Evolutionary conservation across 2,888 invertebrate genomes (phyloP).

Genomic region (Lasius fuliginosus): DNA sequence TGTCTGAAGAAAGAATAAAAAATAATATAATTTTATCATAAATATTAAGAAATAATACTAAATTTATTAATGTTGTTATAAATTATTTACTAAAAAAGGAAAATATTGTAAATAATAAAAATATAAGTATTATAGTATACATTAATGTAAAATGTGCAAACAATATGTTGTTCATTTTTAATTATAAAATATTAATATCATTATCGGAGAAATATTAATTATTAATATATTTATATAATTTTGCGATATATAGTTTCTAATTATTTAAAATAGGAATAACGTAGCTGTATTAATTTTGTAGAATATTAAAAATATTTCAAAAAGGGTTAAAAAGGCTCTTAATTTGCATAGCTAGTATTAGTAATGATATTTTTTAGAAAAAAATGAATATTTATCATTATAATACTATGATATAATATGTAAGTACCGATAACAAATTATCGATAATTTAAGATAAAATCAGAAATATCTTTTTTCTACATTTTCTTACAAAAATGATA

Average conservation of each 20-base stretch:
- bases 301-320: not conserved
- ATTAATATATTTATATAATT: not conserved
- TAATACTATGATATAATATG: not conserved
- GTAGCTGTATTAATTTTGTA: not conserved
- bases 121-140: not conserved
- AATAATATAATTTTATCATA: not conserved
- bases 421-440: not conserved
- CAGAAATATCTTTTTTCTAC: not conserved
- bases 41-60: not conserved
- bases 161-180: not conserved
- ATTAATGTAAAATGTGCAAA: not conserved
- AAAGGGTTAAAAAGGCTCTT: not conserved
- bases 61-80: too few species aligned
- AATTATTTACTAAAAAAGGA: too few species aligned
- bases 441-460: not conserved
- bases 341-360: not conserved
- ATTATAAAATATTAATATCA: not conserved
- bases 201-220: constrained; percentile 2
- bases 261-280: not conserved
- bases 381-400: too few species aligned
- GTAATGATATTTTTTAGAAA: not conserved
- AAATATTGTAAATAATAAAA: not conserved
- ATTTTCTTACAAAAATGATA: not conserved
- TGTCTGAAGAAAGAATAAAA: not conserved
- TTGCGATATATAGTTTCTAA: not conserved